Percentiles rank a stretch among this genome's conserved stretches.
Conservation (phyloP, 2,888 invertebrate genomes). For the Piscicola geometra region DNA sequence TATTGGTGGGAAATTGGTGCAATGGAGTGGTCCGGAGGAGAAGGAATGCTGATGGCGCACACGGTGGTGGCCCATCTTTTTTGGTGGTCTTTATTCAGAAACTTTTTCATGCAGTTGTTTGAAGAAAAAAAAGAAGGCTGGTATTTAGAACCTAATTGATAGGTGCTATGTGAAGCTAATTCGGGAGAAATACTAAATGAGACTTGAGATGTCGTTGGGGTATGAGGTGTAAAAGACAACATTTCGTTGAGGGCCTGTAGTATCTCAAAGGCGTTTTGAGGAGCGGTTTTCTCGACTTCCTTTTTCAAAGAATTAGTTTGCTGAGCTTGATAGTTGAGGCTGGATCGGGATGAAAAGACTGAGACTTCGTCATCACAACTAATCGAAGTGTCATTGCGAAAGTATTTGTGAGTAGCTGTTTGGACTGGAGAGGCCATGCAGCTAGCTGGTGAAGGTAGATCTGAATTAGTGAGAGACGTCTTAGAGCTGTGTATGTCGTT, state of each 20-base stretch:
- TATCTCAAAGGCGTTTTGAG: neutral
- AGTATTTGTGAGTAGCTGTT: neutral
- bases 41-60: neutral
- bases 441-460: neutral
- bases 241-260: neutral
- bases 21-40: neutral
- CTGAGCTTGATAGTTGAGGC: neutral
- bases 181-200: too few species aligned
- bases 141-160: too few species aligned
- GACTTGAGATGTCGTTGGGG: neutral
- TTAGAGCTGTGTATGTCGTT: neutral
- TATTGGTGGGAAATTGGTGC: neutral
- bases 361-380: too few species aligned
- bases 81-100: neutral
- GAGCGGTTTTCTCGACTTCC: neutral
- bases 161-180: too few species aligned
- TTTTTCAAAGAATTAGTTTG: too few species aligned
- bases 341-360: neutral
- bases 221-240: neutral
- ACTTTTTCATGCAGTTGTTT: too few species aligned
- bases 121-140: too few species aligned
- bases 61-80: conserved; percentile 2
- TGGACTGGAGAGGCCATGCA: neutral
- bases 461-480: neutral
- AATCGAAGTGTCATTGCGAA: neutral